phyloP scores from a whole-genome alignment of 2,888 invertebrate genomes.

The Rhodophaea formosa region DNA sequence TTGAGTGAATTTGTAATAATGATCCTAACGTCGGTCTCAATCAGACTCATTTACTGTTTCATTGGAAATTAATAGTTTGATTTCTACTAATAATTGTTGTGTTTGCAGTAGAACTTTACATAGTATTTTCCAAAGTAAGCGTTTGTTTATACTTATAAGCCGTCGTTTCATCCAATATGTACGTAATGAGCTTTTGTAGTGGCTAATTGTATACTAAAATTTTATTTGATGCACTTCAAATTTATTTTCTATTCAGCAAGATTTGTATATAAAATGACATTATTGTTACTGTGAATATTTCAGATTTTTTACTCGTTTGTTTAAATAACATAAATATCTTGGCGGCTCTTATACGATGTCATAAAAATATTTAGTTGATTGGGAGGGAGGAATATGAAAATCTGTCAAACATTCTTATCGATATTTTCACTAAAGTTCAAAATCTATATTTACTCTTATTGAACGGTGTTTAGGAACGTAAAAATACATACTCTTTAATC shows the following conservation, averaged over 20 bases:
- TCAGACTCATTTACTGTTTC: not conserved
- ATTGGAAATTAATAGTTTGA: not conserved
- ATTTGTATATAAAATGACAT: constrained; percentile 8
- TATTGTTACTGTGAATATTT: not conserved
- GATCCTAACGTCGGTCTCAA: not conserved
- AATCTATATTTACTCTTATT: no score
- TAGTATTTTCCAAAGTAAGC: constrained; percentile 16
- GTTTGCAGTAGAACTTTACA: constrained; percentile 18
- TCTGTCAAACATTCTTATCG: no score
- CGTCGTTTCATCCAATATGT: not conserved
- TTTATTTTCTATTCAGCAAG: constrained; percentile 3
- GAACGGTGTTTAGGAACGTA: no score
- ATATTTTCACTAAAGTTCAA: no score
- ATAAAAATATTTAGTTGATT: no score
- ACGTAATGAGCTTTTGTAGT: constrained; percentile 11
- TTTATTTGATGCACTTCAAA: not conserved
- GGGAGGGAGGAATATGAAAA: no score
- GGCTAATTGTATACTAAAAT: not conserved
- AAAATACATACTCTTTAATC: no score
- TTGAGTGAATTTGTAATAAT: not conserved
- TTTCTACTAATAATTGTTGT: constrained; percentile 15
- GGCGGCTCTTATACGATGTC: not conserved
- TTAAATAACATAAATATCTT: not conserved
- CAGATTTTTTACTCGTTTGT: not conserved
- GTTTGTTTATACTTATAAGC: not conserved